Conservation (phyloP, 2,888 invertebrate species). For the Leptopterna dolabrata region DNA sequence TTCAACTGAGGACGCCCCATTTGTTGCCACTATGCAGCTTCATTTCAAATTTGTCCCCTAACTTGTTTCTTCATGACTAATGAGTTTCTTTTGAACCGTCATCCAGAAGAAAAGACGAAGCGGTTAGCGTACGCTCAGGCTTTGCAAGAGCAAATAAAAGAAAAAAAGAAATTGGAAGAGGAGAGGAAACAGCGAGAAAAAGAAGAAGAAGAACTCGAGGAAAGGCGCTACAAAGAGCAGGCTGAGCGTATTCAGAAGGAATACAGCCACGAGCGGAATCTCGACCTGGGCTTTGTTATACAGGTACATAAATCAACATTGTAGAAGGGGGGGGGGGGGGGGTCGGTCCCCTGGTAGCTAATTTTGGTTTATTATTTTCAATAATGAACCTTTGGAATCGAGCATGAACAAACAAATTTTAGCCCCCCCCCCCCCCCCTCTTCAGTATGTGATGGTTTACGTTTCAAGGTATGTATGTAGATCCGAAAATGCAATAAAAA, state of each 20-base stretch:
- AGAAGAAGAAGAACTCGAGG: slow-evolving; percentile 57
- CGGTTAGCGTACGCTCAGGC: slow-evolving; percentile 59
- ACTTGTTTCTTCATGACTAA: neutral
- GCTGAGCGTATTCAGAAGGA: slow-evolving; percentile 39
- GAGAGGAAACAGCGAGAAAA: slow-evolving; percentile 53
- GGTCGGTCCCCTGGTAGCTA: no score
- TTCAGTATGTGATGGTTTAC: no score
- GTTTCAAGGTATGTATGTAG: no score
- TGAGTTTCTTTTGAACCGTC: neutral
- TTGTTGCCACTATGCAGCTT: no score
- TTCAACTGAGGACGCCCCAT: no score
- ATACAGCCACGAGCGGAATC: slow-evolving; percentile 50
- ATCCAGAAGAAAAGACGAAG: slow-evolving; percentile 50
- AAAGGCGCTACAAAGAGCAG: slow-evolving; percentile 53
- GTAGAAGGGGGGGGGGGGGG: no score
- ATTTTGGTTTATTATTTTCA: no score
- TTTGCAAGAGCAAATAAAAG: slow-evolving; percentile 56
- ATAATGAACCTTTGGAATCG: no score
- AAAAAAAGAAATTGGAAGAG: slow-evolving; percentile 57
- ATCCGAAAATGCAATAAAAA: no score
- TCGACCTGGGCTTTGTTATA: slow-evolving; percentile 47
- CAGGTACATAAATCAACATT: slow-evolving; percentile 44
- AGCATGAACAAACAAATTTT: no score
- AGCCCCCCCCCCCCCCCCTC: no score
- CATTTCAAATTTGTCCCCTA: no score